Conservation (phyloP, 2,888 invertebrate genomes). For the Plagodis dolabraria region DNA sequence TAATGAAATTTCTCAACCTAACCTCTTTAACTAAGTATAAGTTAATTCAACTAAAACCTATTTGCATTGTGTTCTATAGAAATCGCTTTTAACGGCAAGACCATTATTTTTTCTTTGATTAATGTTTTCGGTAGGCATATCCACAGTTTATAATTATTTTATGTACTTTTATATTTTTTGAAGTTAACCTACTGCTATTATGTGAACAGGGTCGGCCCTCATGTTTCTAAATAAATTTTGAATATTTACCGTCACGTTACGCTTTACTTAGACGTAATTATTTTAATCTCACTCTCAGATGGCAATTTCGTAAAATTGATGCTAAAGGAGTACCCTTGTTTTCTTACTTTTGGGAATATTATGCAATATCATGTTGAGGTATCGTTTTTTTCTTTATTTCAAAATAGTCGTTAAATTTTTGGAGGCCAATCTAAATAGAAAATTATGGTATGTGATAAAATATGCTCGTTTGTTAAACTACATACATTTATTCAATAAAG, state of each 20-base stretch:
- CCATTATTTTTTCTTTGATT: too few relatives aligned
- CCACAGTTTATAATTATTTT: too few relatives aligned
- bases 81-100: too few relatives aligned
- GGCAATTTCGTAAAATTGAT: slow-evolving; percentile 71
- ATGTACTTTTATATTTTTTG: background rate
- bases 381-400: background rate
- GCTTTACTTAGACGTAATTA: slow-evolving; percentile 76
- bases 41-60: too few relatives aligned
- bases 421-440: too few relatives aligned
- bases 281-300: slow-evolving; percentile 74
- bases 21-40: too few relatives aligned
- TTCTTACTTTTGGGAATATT: slow-evolving; percentile 31
- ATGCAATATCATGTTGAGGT: background rate
- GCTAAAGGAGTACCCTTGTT: slow-evolving; percentile 58
- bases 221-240: slow-evolving; percentile 79
- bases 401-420: background rate
- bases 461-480: too few relatives aligned
- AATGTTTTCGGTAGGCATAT: too few relatives aligned
- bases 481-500: too few relatives aligned
- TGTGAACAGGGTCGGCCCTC: slow-evolving; percentile 55
- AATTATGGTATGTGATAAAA: too few relatives aligned
- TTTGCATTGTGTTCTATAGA: too few relatives aligned
- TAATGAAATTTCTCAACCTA: too few relatives aligned
- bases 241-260: slow-evolving; percentile 77
- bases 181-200: slow-evolving; percentile 10